Evolutionary conservation across 2,888 invertebrate species (phyloP).

Genomic region (Chorisops tibialis): DNA sequence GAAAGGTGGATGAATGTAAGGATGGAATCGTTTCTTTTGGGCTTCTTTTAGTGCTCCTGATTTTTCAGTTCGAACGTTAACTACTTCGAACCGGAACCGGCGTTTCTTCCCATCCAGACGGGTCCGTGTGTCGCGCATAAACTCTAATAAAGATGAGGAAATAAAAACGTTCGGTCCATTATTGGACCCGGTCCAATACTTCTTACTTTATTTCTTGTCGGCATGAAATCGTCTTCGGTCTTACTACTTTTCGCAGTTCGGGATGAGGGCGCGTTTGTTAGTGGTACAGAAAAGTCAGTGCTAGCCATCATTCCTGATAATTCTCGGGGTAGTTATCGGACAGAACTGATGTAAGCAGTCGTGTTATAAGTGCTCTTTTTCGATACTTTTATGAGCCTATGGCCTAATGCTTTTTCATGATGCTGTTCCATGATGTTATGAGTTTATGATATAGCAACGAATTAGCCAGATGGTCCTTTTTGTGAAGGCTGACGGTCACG

Average conservation of each 20-base stretch:
- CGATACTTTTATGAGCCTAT: conserved; percentile 27
- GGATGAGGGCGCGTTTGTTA: neutral
- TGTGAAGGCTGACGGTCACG: neutral
- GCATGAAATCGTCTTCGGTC: neutral
- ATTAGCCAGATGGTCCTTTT: conserved; percentile 26
- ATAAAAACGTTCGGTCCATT: conserved; percentile 16
- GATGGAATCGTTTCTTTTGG: too few relatives aligned
- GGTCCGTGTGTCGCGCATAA: conserved; percentile 11
- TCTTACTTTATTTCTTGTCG: conserved; percentile 8
- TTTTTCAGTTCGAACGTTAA: too few relatives aligned
- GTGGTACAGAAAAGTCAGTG: conserved; percentile 13
- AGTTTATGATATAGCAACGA: conserved; percentile 28
- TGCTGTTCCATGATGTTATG: conserved; percentile 15
- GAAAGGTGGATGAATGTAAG: neutral
- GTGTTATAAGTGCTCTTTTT: conserved; percentile 26
- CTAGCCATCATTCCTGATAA: conserved; percentile 15
- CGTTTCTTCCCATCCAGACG: too few relatives aligned
- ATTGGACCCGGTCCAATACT: conserved; percentile 15
- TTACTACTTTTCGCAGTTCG: neutral
- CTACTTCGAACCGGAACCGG: too few relatives aligned
- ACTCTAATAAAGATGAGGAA: conserved; percentile 15
- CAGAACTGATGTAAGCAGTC: neutral
- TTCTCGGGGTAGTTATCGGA: neutral
- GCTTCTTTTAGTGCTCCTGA: too few relatives aligned
- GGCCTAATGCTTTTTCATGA: conserved; percentile 3